Evolutionary conservation across 2,797 vertebrate genomes (phyloP).

Genomic region (Mormyrus hasselquistii): DNA sequence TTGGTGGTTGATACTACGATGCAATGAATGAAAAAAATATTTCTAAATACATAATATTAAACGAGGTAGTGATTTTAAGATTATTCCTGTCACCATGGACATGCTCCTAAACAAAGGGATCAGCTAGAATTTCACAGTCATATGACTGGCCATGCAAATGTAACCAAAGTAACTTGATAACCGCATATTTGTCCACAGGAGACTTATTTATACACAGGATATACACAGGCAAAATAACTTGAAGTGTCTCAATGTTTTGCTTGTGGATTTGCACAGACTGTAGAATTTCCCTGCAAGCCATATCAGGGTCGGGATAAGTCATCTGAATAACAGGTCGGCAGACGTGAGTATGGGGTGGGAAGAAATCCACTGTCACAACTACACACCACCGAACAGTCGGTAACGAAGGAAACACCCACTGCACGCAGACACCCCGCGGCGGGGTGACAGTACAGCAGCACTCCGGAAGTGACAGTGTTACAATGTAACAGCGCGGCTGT

Average conservation of each 20-base stretch:
- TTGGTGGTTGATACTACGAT: not conserved
- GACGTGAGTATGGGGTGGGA: not conserved
- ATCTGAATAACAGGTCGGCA: not conserved
- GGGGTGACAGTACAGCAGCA: not conserved
- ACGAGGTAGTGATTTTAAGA: not conserved
- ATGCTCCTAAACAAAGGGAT: not conserved
- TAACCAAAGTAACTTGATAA: not conserved
- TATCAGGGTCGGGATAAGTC: not conserved
- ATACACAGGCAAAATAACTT: not conserved
- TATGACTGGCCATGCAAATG: constrained; percentile 11
- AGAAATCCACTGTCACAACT: not conserved
- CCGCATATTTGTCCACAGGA: not conserved
- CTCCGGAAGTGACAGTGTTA: not conserved
- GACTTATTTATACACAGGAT: not conserved
- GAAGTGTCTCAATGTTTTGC: not conserved
- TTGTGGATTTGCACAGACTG: not conserved
- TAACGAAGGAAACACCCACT: not conserved
- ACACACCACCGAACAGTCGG: not conserved
- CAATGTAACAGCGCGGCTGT: constrained; percentile 1
- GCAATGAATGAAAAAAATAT: not conserved
- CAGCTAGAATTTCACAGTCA: not conserved
- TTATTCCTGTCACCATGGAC: not conserved
- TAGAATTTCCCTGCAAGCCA: not conserved
- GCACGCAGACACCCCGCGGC: not conserved
- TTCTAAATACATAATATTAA: not conserved